Evolutionary conservation across 37 sponge, comb jelly and placozoan genomes (phyloP).

Genomic region (Aphrocallistes beatrix): DNA sequence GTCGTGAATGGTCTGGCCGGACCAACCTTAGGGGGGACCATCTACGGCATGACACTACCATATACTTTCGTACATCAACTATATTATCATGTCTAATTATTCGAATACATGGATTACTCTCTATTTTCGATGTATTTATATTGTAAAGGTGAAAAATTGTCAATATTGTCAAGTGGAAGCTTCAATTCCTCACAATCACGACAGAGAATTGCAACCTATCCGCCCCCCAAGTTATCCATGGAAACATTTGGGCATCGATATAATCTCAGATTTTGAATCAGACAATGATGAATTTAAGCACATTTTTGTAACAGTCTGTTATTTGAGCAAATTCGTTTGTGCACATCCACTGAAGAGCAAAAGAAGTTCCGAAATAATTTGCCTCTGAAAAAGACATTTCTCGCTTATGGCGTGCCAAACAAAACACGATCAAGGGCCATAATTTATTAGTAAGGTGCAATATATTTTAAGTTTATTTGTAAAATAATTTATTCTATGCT

Average conservation of each 20-base stretch:
- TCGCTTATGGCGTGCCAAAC: not conserved
- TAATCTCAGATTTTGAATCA: not conserved
- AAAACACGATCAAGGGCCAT: not conserved
- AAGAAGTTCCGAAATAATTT: not conserved
- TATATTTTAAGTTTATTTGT: too few relatives aligned
- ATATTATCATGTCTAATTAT: too few relatives aligned
- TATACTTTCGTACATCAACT: too few relatives aligned
- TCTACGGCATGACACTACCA: not conserved
- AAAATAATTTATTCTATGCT: too few relatives aligned
- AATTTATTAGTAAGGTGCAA: not conserved
- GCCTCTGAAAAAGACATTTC: not conserved
- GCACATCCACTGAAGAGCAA: not conserved
- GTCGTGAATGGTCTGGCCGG: not conserved
- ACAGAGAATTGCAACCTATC: not conserved
- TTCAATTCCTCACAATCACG: not conserved
- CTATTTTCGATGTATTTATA: too few relatives aligned
- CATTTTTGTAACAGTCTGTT: not conserved
- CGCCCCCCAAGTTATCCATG: not conserved
- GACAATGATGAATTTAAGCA: not conserved
- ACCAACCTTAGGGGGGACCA: not conserved
- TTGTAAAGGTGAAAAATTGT: not conserved
- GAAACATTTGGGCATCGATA: not conserved
- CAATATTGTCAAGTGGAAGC: not conserved
- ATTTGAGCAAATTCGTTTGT: not conserved
- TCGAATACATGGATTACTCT: too few relatives aligned